phyloP scores from a whole-genome alignment of 2,797 vertebrate species.

The Orientallactaga sibirica region DNA sequence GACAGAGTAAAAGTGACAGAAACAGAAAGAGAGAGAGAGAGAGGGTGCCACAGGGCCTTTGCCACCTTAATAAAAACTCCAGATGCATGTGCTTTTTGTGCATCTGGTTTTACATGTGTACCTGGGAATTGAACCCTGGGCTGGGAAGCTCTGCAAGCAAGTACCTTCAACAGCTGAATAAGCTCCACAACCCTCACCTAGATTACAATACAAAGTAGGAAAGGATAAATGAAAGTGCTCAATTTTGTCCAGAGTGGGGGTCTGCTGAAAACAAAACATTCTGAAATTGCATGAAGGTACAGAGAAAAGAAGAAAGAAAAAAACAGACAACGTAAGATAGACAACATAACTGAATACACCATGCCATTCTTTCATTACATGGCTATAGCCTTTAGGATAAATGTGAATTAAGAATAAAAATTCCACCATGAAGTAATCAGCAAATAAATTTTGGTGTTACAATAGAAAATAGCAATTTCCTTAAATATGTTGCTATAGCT shows the following conservation, averaged over 20 bases:
- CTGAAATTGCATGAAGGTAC: not conserved
- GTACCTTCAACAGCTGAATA: too few relatives aligned
- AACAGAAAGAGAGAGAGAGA: too few relatives aligned
- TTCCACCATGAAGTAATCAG: not conserved
- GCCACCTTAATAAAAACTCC: too few relatives aligned
- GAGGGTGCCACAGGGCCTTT: too few relatives aligned
- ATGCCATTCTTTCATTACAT: not conserved
- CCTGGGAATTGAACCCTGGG: too few relatives aligned
- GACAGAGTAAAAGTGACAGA: too few relatives aligned
- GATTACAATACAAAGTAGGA: not conserved
- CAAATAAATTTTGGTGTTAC: not conserved
- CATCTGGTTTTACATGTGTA: too few relatives aligned
- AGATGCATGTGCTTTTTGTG: too few relatives aligned
- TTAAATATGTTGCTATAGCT: not conserved
- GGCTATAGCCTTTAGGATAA: not conserved
- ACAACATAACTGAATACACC: not conserved
- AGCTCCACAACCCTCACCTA: not conserved
- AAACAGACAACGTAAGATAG: not conserved
- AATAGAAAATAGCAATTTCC: not conserved
- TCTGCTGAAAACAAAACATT: constrained; percentile 8
- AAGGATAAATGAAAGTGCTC: not conserved
- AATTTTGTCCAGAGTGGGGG: not conserved
- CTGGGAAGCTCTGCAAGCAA: too few relatives aligned
- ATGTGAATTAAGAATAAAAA: not conserved
- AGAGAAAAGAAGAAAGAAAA: not conserved